A percentile compares a stretch with the other conserved stretches of the same genome.
Conservation (phyloP, 2,113 vertebrate species). For the Corythoichthys haematopterus region DNA sequence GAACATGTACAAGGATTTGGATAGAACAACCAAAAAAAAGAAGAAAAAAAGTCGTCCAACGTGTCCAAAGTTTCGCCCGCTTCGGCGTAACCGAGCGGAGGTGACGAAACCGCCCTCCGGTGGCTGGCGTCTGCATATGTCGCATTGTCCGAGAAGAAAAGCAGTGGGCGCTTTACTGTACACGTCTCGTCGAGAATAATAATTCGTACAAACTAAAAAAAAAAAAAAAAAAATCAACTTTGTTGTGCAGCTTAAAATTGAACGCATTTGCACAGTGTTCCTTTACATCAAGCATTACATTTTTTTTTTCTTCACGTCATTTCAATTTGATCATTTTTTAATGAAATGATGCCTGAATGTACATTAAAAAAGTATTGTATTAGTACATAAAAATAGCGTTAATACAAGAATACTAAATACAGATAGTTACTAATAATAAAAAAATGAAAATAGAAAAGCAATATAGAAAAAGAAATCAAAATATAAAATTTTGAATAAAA, state of each 20-base stretch:
- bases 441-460: too few relatives aligned
- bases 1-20: constrained; percentile 90
- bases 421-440: too few relatives aligned
- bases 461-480: too few relatives aligned
- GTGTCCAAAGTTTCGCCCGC: constrained; percentile 66
- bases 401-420: too few relatives aligned
- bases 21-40: constrained; percentile 80
- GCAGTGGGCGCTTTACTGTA: constrained; percentile 78
- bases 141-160: constrained; percentile 48
- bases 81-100: constrained; percentile 83
- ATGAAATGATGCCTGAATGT: background rate
- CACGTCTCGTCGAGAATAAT: constrained; percentile 72
- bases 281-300: background rate
- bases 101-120: constrained; percentile 83
- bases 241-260: constrained; percentile 25
- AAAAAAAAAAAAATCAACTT: constrained; percentile 15
- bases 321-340: background rate
- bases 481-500: too few relatives aligned
- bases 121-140: constrained; percentile 83
- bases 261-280: background rate
- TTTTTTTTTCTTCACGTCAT: background rate
- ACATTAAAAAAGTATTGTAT: too few relatives aligned
- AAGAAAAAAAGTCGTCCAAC: constrained; percentile 69
- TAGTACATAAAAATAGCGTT: too few relatives aligned
- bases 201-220: constrained; percentile 32